Percentiles rank a stretch among this genome's conserved stretches.
Conservation (phyloP, 2,797 vertebrate genomes). For the Euthynnus affinis region DNA sequence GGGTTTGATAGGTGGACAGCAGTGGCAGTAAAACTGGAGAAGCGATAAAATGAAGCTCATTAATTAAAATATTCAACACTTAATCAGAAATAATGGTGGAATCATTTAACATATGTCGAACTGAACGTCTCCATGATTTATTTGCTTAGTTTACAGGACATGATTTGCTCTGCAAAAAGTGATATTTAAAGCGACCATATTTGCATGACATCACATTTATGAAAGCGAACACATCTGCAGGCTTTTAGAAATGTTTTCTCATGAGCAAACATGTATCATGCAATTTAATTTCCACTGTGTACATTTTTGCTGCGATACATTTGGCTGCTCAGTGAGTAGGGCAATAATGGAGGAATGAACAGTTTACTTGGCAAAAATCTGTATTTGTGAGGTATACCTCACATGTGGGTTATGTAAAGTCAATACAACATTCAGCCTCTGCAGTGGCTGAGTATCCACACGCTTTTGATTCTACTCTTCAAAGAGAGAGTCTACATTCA, state of each 20-base stretch:
- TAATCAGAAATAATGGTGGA: slow-evolving; percentile 26
- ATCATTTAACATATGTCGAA: slow-evolving; percentile 1
- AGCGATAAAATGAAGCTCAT: slow-evolving; percentile 19
- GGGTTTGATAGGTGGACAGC: slow-evolving; percentile 31
- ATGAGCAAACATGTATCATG: slow-evolving; percentile 35
- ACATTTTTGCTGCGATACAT: slow-evolving; percentile 6
- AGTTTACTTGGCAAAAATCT: slow-evolving; percentile 19
- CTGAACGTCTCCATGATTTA: slow-evolving; percentile 24
- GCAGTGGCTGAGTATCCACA: slow-evolving; percentile 60
- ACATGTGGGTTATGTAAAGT: slow-evolving; percentile 68
- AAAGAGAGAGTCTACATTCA: slow-evolving; percentile 61
- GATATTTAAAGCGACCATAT: slow-evolving; percentile 28
- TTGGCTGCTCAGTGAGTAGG: neutral
- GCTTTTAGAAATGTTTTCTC: slow-evolving; percentile 49
- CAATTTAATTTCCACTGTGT: slow-evolving; percentile 15
- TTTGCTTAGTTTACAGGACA: slow-evolving; percentile 14
- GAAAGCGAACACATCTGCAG: slow-evolving; percentile 38
- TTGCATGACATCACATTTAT: slow-evolving; percentile 51
- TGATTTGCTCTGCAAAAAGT: slow-evolving; percentile 21
- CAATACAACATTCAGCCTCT: slow-evolving; percentile 70
- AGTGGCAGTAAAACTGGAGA: slow-evolving; percentile 18
- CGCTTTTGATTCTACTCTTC: slow-evolving; percentile 73
- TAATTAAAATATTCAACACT: slow-evolving; percentile 16
- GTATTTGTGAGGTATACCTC: slow-evolving; percentile 40
- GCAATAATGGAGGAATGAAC: neutral